A percentile compares a stretch with the other conserved stretches of the same genome.
Evolutionary conservation across 2,797 vertebrate genomes (phyloP).

Genomic region (Yasuhikotakia modesta): DNA sequence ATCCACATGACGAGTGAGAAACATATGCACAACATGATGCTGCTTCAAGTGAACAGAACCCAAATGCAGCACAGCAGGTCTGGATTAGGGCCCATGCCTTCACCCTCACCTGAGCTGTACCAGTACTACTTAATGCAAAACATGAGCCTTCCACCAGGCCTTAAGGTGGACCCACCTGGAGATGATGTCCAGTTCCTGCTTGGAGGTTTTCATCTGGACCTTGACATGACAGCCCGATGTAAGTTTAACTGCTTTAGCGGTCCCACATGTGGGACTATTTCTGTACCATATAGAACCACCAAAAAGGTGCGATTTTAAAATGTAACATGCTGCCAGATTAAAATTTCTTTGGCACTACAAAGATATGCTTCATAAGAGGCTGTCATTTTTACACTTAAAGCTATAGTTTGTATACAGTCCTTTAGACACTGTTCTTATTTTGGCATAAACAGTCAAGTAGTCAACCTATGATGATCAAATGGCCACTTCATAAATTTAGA

Average conservation of each 20-base stretch:
- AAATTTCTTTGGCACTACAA: too few species aligned
- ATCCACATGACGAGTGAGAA: slow-evolving; percentile 99
- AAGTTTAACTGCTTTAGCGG: slow-evolving; percentile 61
- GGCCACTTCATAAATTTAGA: too few species aligned
- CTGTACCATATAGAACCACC: too few species aligned
- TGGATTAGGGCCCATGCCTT: slow-evolving; percentile 89
- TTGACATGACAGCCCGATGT: slow-evolving; percentile 90
- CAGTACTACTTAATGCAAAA: slow-evolving; percentile 99
- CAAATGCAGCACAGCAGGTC: slow-evolving; percentile 93
- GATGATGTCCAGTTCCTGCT: slow-evolving; percentile 92
- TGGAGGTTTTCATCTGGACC: slow-evolving; percentile 93
- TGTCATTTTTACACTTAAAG: too few species aligned
- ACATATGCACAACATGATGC: slow-evolving; percentile 99
- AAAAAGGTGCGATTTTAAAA: too few species aligned
- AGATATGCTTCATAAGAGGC: too few species aligned
- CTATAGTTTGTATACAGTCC: too few species aligned
- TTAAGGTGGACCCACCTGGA: slow-evolving; percentile 89
- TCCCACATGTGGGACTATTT: too few species aligned
- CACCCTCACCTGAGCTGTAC: slow-evolving; percentile 96
- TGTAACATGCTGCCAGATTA: background rate
- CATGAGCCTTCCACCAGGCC: slow-evolving; percentile 90
- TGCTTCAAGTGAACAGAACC: slow-evolving; percentile 97
- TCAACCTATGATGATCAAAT: too few species aligned
- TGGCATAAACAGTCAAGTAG: too few species aligned
- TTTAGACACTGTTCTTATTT: too few species aligned